phyloP scores from a whole-genome alignment of 2,113 vertebrate genomes.

The Prietella phreatophila region DNA sequence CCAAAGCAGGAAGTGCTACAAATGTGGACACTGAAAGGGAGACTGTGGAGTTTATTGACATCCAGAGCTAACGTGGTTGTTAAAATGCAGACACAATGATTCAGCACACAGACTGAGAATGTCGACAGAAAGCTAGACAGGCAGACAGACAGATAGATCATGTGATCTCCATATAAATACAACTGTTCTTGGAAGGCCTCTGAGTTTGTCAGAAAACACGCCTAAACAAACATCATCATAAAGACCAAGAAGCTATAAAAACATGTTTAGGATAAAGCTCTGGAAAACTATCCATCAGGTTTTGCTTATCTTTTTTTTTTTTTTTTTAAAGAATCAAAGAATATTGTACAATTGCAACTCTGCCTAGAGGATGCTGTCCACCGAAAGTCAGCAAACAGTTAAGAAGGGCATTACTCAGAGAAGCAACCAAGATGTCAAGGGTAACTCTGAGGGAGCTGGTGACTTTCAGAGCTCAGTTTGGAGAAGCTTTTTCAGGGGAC shows the following conservation, averaged over 20 bases:
- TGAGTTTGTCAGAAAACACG: neutral
- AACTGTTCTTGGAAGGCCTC: neutral
- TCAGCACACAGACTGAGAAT: neutral
- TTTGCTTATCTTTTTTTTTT: neutral
- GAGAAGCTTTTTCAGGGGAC: neutral
- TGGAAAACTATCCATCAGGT: neutral
- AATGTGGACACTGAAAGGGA: constrained; percentile 26
- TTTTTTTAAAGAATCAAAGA: neutral
- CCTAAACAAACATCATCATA: neutral
- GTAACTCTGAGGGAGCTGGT: neutral
- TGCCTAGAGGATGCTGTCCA: neutral
- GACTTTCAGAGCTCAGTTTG: neutral
- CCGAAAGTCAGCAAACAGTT: neutral
- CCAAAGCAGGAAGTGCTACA: constrained; percentile 29
- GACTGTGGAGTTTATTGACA: neutral
- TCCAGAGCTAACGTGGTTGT: neutral
- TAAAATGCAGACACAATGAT: neutral
- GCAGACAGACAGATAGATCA: neutral
- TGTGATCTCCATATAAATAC: neutral
- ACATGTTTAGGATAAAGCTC: neutral
- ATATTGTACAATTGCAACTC: neutral
- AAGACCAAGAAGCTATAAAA: neutral
- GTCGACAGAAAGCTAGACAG: neutral
- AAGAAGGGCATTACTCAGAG: neutral
- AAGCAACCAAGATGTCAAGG: neutral